A percentile compares a stretch with the other conserved stretches of the same genome.
These are phyloP conservation scores for Merluccius polli DNA, from an alignment of 2,797 vertebrate species.

Conservation along the genomic window DNA sequence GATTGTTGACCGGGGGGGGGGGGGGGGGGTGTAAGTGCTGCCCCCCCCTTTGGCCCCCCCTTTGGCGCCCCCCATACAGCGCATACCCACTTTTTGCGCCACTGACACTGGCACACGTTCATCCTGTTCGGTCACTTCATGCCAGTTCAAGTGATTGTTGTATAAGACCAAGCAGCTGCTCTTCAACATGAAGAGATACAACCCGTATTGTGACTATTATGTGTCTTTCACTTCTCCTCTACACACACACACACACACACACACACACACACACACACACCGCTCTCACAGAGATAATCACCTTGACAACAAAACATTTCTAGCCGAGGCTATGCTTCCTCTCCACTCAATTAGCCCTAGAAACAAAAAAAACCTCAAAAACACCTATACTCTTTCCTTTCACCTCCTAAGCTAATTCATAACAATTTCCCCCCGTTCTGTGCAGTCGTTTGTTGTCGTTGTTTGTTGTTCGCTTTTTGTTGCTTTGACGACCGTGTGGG, in stretches of 20 bases:
- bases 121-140: neutral
- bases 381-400: neutral
- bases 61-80: too few species aligned
- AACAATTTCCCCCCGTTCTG: neutral
- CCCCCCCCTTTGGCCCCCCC: too few species aligned
- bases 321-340: neutral
- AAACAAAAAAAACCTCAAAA: neutral
- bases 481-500: slow-evolving; percentile 5
- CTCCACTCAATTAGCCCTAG: neutral
- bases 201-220: neutral
- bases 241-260: neutral
- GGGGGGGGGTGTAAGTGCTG: too few species aligned
- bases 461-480: neutral
- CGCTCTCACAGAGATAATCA: neutral
- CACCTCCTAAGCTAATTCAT: neutral
- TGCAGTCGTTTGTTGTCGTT: neutral
- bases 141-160: neutral
- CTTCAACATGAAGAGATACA: neutral
- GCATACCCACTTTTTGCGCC: too few species aligned
- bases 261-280: neutral
- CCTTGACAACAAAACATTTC: neutral
- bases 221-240: too few species aligned
- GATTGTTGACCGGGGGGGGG: too few species aligned
- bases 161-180: too few species aligned
- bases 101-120: too few species aligned